These are phyloP conservation scores for Stigmatopora nigra DNA, from an alignment of 2,113 vertebrate genomes.

Conservation along the genomic window DNA sequence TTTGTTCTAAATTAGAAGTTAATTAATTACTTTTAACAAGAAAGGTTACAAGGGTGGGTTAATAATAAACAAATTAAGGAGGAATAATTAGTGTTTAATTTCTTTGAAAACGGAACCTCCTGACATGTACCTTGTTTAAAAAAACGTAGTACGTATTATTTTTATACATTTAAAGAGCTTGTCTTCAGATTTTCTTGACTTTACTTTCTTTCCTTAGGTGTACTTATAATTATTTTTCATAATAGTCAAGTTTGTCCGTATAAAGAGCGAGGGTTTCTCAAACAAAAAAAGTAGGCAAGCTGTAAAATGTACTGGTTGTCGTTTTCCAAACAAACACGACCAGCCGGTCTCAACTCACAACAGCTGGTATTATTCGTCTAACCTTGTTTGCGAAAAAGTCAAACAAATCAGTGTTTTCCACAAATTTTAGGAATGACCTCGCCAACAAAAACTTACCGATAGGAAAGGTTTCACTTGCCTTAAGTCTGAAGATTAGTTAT, in stretches of 20 bases:
- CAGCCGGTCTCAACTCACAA: conserved; percentile 20
- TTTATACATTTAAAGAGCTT: no score
- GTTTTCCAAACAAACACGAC: neutral
- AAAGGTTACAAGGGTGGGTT: neutral
- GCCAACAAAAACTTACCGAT: neutral
- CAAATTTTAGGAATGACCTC: neutral
- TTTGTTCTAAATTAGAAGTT: neutral
- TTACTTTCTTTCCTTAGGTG: neutral
- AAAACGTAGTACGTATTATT: neutral
- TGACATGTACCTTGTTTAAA: neutral
- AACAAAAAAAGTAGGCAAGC: neutral
- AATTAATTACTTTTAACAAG: neutral
- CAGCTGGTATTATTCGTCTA: neutral
- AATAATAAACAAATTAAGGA: neutral
- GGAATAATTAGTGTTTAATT: neutral
- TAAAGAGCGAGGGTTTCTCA: neutral
- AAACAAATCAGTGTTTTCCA: neutral
- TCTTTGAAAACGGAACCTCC: neutral
- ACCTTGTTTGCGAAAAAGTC: neutral
- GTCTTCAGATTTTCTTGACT: no score
- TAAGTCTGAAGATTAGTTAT: neutral
- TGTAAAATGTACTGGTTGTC: neutral
- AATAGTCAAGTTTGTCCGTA: neutral
- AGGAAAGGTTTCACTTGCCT: neutral
- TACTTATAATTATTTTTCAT: neutral